Percentiles rank a stretch among this genome's conserved stretches.
Evolutionary conservation across 2,113 vertebrate genomes (phyloP).

Genomic region (Agapornis roseicollis): DNA sequence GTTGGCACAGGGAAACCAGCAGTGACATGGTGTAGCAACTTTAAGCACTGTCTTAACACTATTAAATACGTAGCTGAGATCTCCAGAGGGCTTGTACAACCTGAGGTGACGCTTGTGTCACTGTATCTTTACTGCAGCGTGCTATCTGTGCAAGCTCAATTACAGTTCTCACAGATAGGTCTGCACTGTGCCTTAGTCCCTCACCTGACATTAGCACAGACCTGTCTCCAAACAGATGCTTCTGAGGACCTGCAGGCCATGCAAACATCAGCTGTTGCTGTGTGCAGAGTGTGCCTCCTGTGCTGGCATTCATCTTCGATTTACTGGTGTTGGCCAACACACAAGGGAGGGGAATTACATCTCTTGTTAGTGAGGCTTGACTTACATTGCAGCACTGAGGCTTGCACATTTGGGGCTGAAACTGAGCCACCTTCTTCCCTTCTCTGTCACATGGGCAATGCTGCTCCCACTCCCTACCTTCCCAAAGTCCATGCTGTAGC

Average conservation of each 20-base stretch:
- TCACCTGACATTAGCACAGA: background rate
- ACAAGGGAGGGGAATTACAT: background rate
- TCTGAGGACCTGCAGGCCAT: background rate
- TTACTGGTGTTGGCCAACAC: background rate
- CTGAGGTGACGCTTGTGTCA: background rate
- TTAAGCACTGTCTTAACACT: conserved; percentile 24
- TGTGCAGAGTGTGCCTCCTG: background rate
- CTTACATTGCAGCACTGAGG: background rate
- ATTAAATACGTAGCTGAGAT: conserved; percentile 13
- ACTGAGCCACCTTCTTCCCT: background rate
- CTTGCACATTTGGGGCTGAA: background rate
- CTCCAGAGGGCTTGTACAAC: conserved; percentile 14
- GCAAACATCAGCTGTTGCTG: background rate
- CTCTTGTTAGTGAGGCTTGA: background rate
- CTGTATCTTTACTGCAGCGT: background rate
- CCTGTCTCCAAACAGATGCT: conserved; percentile 14
- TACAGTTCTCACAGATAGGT: background rate
- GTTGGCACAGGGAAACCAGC: conserved; percentile 44
- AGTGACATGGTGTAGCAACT: conserved; percentile 6
- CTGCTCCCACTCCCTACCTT: background rate
- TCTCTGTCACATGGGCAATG: background rate
- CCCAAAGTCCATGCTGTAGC: too few species aligned
- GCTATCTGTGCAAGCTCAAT: background rate
- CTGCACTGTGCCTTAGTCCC: background rate
- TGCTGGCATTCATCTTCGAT: background rate